Conservation (phyloP, 2,113 vertebrate genomes). For the Pachypanchax playfairii region DNA sequence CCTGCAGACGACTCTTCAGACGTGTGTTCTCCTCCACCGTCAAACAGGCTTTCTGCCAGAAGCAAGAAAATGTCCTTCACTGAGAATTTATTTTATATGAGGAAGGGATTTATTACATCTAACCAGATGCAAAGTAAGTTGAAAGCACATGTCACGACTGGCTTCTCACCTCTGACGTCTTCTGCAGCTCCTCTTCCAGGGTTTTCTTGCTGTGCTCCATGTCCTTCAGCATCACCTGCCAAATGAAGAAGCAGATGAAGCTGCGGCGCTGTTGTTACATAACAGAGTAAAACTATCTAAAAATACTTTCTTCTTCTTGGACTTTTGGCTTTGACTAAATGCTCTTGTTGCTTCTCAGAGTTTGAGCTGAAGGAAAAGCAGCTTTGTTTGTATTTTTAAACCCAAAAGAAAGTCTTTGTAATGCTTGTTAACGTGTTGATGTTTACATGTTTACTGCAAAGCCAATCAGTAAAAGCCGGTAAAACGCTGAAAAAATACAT, state of each 20-base stretch:
- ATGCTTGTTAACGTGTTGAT: too few relatives aligned
- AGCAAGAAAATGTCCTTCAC: too few relatives aligned
- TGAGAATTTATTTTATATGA: background rate
- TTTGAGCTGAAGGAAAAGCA: too few relatives aligned
- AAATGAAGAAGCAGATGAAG: constrained; percentile 34
- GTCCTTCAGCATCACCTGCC: constrained; percentile 84
- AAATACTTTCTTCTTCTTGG: too few relatives aligned
- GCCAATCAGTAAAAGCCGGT: too few relatives aligned
- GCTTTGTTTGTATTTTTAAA: too few relatives aligned
- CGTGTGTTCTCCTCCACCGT: constrained; percentile 84
- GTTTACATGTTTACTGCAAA: too few relatives aligned
- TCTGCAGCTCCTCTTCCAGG: constrained; percentile 87
- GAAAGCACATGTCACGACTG: too few relatives aligned
- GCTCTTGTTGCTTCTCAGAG: too few relatives aligned
- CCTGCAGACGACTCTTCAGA: constrained; percentile 84
- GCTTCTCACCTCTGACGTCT: constrained; percentile 82
- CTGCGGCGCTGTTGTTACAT: background rate
- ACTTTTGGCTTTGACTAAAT: too few relatives aligned
- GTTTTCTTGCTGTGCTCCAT: constrained; percentile 84
- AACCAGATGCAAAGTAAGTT: background rate
- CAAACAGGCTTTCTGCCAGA: constrained; percentile 80
- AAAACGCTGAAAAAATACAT: too few relatives aligned
- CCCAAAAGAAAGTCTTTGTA: too few relatives aligned
- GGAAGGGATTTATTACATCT: background rate
- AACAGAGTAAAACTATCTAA: background rate